Conservation (phyloP, 1,140 invertebrate species). For the Achatina immaculata region DNA sequence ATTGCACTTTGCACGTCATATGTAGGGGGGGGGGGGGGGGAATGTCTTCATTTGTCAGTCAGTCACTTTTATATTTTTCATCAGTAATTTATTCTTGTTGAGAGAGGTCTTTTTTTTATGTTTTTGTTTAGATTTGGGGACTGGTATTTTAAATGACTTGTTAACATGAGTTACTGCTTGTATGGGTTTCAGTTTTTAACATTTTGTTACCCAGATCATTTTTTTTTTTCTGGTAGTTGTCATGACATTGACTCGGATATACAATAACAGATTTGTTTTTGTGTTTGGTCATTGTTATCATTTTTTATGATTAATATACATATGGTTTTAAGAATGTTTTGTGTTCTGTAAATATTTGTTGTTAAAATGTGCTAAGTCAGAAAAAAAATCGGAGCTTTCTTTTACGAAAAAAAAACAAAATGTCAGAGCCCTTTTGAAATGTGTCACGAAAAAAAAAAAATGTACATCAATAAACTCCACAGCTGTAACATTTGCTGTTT, state of each 20-base stretch:
- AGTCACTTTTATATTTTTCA: not conserved
- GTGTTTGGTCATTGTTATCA: conserved; percentile 19
- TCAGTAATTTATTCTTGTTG: conserved; percentile 1
- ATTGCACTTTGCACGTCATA: not conserved
- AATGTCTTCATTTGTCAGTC: too few species aligned
- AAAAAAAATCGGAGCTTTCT: not conserved
- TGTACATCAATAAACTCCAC: not conserved
- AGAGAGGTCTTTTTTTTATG: not conserved
- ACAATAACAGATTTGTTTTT: conserved; percentile 23
- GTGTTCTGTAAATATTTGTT: conserved; percentile 13
- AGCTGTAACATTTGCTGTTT: not conserved
- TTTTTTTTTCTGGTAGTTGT: not conserved
- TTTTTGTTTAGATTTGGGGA: not conserved
- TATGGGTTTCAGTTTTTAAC: not conserved
- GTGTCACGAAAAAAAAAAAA: not conserved
- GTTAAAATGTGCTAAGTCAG: conserved; percentile 7
- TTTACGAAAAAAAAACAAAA: not conserved
- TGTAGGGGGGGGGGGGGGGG: too few species aligned
- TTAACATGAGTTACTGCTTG: not conserved
- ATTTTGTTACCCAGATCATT: not conserved
- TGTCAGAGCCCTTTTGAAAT: conserved; percentile 21
- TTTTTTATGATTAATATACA: conserved; percentile 8
- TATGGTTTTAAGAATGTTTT: not conserved
- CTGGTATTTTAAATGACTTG: conserved; percentile 28
- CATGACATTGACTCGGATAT: conserved; percentile 22